Evolutionary conservation across 2,113 vertebrate genomes (phyloP).

Genomic region (Cephalopholis sonnerati): DNA sequence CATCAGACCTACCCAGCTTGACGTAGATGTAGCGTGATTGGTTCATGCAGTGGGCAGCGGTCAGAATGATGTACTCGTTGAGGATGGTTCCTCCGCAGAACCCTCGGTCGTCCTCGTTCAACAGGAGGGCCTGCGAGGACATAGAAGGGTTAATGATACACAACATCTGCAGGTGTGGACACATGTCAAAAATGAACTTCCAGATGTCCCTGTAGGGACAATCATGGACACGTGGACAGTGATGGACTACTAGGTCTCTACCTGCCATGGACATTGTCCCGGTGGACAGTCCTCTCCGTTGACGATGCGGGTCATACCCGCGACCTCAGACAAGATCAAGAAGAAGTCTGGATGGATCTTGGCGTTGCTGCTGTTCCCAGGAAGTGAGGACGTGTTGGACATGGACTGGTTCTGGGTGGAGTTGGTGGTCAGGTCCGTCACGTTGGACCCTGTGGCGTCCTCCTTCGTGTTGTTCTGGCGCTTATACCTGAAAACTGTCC

Average conservation of each 20-base stretch:
- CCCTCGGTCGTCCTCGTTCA: slow-evolving; percentile 82
- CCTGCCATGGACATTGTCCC: slow-evolving; percentile 97
- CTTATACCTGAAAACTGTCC: slow-evolving; percentile 44
- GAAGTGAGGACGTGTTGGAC: not conserved
- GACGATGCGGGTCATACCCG: slow-evolving; percentile 79
- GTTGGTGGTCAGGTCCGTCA: not conserved
- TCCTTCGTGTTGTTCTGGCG: not conserved
- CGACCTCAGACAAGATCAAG: fast-evolving
- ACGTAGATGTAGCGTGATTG: slow-evolving; percentile 85
- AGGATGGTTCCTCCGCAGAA: slow-evolving; percentile 96
- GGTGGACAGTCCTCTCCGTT: slow-evolving; percentile 85
- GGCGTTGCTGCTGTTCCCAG: fast-evolving
- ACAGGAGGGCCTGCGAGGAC: slow-evolving; percentile 87
- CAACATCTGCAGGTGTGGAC: not conserved
- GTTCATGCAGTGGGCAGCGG: slow-evolving; percentile 93
- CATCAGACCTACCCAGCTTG: slow-evolving; percentile 86
- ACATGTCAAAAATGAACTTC: no score
- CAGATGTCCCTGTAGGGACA: not conserved
- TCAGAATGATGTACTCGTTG: slow-evolving; percentile 87
- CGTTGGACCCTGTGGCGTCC: not conserved
- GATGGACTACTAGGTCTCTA: slow-evolving; percentile 59
- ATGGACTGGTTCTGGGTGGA: not conserved
- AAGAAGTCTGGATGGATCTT: fast-evolving
- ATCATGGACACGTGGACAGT: no score
- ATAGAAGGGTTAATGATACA: not conserved